Percentiles rank a stretch among this genome's conserved stretches.
Evolutionary conservation across 2,113 vertebrate species (phyloP).

Genomic region (Lasiurus cinereus): DNA sequence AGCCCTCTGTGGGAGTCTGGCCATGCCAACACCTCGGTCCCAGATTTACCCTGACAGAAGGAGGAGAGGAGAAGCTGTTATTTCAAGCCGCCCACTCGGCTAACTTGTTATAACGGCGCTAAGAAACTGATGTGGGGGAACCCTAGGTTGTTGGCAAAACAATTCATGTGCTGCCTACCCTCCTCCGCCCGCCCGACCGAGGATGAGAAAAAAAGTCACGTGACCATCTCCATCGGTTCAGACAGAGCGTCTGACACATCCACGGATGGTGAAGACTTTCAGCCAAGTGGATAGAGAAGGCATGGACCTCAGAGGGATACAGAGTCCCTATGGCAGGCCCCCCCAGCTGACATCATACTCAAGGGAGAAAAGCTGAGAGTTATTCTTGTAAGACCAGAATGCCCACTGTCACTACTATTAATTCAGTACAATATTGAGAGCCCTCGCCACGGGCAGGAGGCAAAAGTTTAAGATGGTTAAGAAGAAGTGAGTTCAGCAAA

Average conservation of each 20-base stretch:
- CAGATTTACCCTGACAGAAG: not conserved
- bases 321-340: not conserved
- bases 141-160: not conserved
- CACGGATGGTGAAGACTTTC: not conserved
- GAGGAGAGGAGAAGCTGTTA: not conserved
- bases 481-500: not conserved
- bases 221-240: fast-evolving
- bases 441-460: not conserved
- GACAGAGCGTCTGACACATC: not conserved
- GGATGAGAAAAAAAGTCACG: not conserved
- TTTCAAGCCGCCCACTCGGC: not conserved
- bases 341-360: not conserved
- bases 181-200: not conserved
- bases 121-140: not conserved
- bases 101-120: not conserved
- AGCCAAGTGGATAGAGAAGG: not conserved
- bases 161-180: not conserved
- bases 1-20: not conserved
- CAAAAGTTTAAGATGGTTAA: not conserved
- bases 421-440: not conserved
- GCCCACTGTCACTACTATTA: not conserved
- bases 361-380: not conserved
- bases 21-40: not conserved
- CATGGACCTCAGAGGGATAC: not conserved
- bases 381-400: not conserved